phyloP scores from a whole-genome alignment of 2,113 vertebrate species.

The cattle (Bos taurus) region ARS-UCD2.0 NC_037345.1:42542501-42543000 shows the following conservation, averaged over 20 bases:
- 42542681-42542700: not conserved
- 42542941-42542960: not conserved
- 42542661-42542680: not conserved
- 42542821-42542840: not conserved
- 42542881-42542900: not conserved
- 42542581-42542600: not conserved
- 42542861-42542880: not conserved
- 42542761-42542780: rapidly evolving
- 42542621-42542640: not conserved
- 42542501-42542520: conserved; percentile 59
- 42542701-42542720: not conserved
- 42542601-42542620: not conserved
- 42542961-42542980: not conserved
- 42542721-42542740: rapidly evolving
- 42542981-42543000: not conserved
- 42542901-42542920: not conserved
- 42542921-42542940: not conserved
- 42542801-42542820: not conserved
- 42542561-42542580: not conserved
- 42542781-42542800: not conserved
- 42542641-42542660: not conserved
- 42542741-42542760: rapidly evolving
- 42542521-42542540: conserved; percentile 23
- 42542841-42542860: not conserved
- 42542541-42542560: conserved; percentile 43